phyloP scores from a whole-genome alignment of 2,113 vertebrate genomes.

The Laterallus jamaicensis region DNA sequence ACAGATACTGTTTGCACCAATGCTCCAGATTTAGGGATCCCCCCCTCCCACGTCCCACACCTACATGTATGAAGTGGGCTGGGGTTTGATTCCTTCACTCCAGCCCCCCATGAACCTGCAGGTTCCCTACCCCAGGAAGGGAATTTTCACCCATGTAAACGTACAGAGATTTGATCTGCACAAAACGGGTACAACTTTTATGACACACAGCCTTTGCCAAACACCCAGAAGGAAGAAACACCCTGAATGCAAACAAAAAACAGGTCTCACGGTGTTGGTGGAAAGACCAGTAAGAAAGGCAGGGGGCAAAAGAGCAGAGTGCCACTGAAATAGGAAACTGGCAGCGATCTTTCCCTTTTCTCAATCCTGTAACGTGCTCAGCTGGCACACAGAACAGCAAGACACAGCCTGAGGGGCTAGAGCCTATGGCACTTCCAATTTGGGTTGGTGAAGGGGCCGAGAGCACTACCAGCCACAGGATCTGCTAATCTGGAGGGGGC shows the following conservation, averaged over 20 bases:
- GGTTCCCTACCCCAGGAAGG: not conserved
- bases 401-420: not conserved
- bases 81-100: not conserved
- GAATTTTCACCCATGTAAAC: not conserved
- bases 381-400: not conserved
- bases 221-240: not conserved
- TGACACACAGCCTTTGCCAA: not conserved
- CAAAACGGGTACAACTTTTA: not conserved
- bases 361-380: not conserved
- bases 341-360: not conserved
- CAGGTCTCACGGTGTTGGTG: not conserved
- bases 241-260: conserved; percentile 48
- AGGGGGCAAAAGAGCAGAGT: not conserved
- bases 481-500: not conserved
- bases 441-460: not conserved
- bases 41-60: not conserved
- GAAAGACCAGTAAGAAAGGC: not conserved
- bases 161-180: not conserved
- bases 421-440: not conserved
- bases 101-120: not conserved
- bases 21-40: not conserved
- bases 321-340: accelerated
- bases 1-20: not conserved
- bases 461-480: not conserved
- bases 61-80: not conserved